A percentile compares a stretch with the other conserved stretches of the same genome.
Evolutionary conservation across 2,797 vertebrate genomes (phyloP).

Genomic region (Liparis tanakae): DNA sequence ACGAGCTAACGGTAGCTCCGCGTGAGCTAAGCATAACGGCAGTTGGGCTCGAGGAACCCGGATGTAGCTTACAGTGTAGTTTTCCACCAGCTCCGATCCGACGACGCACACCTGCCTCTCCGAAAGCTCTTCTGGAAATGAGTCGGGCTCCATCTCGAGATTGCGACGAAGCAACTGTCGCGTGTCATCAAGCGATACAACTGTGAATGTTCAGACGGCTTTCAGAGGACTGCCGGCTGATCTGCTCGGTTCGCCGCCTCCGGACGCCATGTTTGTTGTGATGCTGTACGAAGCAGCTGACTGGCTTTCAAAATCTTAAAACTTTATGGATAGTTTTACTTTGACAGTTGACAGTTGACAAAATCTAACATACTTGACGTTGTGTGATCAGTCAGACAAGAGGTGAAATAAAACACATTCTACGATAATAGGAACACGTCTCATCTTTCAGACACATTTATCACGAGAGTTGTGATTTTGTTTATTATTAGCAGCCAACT

Average conservation of each 20-base stretch:
- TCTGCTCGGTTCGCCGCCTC: constrained; percentile 14
- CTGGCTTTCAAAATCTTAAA: constrained; percentile 26
- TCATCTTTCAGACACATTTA: not conserved
- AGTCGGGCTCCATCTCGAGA: constrained; percentile 71
- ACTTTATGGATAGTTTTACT: constrained; percentile 69
- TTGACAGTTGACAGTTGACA: not conserved
- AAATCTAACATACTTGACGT: not conserved
- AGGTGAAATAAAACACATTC: not conserved
- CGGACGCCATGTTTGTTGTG: constrained; percentile 82
- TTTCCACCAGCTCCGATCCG: constrained; percentile 93
- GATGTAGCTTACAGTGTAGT: constrained; percentile 84
- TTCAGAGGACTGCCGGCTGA: not conserved
- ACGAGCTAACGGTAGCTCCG: constrained; percentile 15
- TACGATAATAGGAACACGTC: not conserved
- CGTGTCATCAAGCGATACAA: not conserved
- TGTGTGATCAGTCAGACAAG: too few relatives aligned
- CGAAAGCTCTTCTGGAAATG: constrained; percentile 76
- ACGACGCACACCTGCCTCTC: constrained; percentile 87
- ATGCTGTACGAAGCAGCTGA: constrained; percentile 53
- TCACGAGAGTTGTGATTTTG: not conserved
- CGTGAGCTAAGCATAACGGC: constrained; percentile 37
- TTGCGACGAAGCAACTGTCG: not conserved
- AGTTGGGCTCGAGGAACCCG: not conserved
- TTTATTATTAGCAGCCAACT: not conserved
- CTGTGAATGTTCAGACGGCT: not conserved